Evolutionary conservation across 2,797 vertebrate species (phyloP).

Genomic region (Eulemur rubriventer): DNA sequence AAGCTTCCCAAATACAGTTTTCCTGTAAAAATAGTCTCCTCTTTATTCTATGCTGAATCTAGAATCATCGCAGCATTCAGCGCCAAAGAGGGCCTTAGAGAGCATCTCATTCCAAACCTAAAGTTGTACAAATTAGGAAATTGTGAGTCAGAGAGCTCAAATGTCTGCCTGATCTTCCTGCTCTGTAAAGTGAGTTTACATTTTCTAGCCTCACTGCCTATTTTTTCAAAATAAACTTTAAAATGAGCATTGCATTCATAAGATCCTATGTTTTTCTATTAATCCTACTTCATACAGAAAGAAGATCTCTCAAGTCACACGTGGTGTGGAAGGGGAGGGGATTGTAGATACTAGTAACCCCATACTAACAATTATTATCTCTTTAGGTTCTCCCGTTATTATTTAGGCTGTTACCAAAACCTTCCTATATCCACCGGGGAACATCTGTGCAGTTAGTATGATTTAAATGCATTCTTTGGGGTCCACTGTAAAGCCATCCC

Average conservation of each 20-base stretch:
- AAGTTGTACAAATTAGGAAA: not conserved
- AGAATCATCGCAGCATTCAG: not conserved
- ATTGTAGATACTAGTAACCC: not conserved
- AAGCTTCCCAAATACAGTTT: not conserved
- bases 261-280: not conserved
- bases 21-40: not conserved
- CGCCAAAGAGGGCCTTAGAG: not conserved
- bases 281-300: not conserved
- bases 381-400: not conserved
- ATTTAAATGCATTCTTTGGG: not conserved
- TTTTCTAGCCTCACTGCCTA: not conserved
- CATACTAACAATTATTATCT: not conserved
- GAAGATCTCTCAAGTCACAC: not conserved
- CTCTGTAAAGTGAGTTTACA: not conserved
- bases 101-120: not conserved
- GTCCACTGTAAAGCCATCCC: not conserved
- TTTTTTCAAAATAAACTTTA: not conserved
- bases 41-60: not conserved
- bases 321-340: not conserved
- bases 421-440: rapidly evolving
- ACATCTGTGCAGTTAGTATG: not conserved
- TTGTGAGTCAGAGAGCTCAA: not conserved
- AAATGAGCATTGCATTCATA: not conserved
- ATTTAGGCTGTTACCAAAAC: constrained; percentile 37
- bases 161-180: not conserved